These are phyloP conservation scores for Stichopus horrens DNA, from an alignment of 53 echinoderm and acorn worm species.

Conservation along the genomic window DNA sequence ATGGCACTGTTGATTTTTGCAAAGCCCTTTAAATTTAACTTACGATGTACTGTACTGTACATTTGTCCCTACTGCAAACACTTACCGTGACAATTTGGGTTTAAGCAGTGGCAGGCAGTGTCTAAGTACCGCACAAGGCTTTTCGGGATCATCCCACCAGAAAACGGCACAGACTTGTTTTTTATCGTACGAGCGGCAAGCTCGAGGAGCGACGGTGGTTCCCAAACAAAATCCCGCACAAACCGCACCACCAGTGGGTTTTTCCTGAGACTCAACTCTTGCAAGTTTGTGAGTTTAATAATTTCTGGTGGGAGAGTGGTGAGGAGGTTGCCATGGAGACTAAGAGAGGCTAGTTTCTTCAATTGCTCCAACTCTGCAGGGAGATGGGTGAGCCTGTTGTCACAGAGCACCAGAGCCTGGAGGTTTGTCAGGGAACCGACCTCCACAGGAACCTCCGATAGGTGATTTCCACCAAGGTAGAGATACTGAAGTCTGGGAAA, in stretches of 20 bases:
- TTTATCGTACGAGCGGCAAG: slow-evolving; percentile 73
- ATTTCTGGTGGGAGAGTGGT: slow-evolving; percentile 89
- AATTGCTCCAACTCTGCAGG: slow-evolving; percentile 70
- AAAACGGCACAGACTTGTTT: slow-evolving; percentile 63
- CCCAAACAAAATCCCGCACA: slow-evolving; percentile 84
- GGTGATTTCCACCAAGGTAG: slow-evolving; percentile 89
- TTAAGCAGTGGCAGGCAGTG: slow-evolving; percentile 76
- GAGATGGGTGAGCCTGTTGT: slow-evolving; percentile 77
- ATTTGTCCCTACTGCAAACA: not conserved
- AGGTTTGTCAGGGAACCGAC: slow-evolving; percentile 63
- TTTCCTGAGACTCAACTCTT: slow-evolving; percentile 82
- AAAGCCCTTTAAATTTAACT: too few relatives aligned
- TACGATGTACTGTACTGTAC: too few relatives aligned
- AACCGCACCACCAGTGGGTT: slow-evolving; percentile 96
- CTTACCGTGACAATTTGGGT: slow-evolving; percentile 88
- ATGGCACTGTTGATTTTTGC: too few relatives aligned
- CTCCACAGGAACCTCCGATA: slow-evolving; percentile 65
- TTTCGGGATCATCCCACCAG: slow-evolving; percentile 54
- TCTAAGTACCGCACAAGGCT: slow-evolving; percentile 70
- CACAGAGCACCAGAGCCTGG: slow-evolving; percentile 70
- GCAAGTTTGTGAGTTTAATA: slow-evolving; percentile 76
- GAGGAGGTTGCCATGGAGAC: slow-evolving; percentile 88
- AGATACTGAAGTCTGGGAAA: slow-evolving; percentile 72
- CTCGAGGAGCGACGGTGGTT: slow-evolving; percentile 85
- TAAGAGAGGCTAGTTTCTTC: slow-evolving; percentile 68